phyloP scores from a whole-genome alignment of 2,888 invertebrate genomes.

The Aphidoletes aphidimyza region DNA sequence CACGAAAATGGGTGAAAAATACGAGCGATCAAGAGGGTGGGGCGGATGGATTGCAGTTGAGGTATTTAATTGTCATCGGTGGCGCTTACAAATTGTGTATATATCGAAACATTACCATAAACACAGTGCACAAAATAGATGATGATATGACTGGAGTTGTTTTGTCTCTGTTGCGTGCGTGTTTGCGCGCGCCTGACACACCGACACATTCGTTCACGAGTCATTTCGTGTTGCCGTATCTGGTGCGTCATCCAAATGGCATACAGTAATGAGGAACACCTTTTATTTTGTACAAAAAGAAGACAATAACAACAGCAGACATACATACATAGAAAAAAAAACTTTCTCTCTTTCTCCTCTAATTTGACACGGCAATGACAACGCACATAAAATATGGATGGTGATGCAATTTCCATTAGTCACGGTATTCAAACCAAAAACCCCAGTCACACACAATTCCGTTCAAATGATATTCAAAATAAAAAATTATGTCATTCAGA shows the following conservation, averaged over 20 bases:
- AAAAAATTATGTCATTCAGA: slow-evolving; percentile 4
- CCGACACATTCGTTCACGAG: too few relatives aligned
- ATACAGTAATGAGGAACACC: not conserved
- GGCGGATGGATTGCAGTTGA: not conserved
- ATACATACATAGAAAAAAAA: too few relatives aligned
- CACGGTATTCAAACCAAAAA: slow-evolving; percentile 16
- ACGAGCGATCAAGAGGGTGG: not conserved
- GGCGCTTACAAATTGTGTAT: not conserved
- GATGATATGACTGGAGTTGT: not conserved
- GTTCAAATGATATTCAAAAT: not conserved
- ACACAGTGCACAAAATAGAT: not conserved
- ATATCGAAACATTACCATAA: slow-evolving; percentile 1
- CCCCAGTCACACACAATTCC: not conserved
- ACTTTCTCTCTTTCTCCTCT: not conserved
- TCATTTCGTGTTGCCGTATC: not conserved
- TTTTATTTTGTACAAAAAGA: slow-evolving; percentile 8
- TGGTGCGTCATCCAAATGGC: not conserved
- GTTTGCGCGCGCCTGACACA: too few relatives aligned
- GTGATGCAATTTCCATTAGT: slow-evolving; percentile 49
- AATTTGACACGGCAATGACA: not conserved
- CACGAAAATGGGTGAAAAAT: not conserved
- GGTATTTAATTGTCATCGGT: not conserved
- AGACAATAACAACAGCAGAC: too few relatives aligned
- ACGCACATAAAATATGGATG: not conserved
- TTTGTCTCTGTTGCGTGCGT: too few relatives aligned